Percentiles rank a stretch among this genome's conserved stretches.
phyloP scores from a whole-genome alignment of 2,113 vertebrate genomes.

The Sylvia atricapilla region DNA sequence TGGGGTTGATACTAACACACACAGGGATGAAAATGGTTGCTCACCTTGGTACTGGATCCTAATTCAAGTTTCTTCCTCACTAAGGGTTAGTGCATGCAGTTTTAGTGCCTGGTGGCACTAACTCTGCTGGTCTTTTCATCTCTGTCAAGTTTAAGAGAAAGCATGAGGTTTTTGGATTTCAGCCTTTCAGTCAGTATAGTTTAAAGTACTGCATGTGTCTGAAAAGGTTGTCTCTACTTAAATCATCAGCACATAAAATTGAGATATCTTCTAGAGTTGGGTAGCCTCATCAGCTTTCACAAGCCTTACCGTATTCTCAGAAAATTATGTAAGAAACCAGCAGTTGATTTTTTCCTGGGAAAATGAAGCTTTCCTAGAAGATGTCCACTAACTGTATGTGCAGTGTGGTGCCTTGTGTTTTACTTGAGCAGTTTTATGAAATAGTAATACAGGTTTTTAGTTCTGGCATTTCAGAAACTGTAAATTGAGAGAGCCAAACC shows the following conservation, averaged over 20 bases:
- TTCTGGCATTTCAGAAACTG: not conserved
- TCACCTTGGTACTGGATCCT: not conserved
- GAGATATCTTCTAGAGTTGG: not conserved
- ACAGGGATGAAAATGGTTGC: not conserved
- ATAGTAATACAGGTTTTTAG: not conserved
- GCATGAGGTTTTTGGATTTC: not conserved
- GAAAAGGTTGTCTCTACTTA: not conserved
- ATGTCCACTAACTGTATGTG: not conserved
- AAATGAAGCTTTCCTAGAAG: not conserved
- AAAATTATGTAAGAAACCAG: not conserved
- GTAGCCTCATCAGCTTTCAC: not conserved
- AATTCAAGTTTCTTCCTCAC: not conserved
- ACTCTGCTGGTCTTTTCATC: not conserved
- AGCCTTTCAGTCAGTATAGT: not conserved
- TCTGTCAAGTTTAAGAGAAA: not conserved
- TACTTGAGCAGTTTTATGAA: not conserved
- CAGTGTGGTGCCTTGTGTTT: not conserved
- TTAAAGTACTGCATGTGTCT: not conserved
- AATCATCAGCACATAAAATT: not conserved
- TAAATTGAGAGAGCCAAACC: not conserved
- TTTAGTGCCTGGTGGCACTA: not conserved
- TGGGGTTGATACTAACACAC: not conserved
- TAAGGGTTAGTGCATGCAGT: not conserved
- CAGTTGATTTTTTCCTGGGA: not conserved
- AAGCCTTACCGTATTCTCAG: not conserved